These are phyloP conservation scores for Enteromius viviparus DNA, from an alignment of 2,797 vertebrate species.

Conservation along the genomic window DNA sequence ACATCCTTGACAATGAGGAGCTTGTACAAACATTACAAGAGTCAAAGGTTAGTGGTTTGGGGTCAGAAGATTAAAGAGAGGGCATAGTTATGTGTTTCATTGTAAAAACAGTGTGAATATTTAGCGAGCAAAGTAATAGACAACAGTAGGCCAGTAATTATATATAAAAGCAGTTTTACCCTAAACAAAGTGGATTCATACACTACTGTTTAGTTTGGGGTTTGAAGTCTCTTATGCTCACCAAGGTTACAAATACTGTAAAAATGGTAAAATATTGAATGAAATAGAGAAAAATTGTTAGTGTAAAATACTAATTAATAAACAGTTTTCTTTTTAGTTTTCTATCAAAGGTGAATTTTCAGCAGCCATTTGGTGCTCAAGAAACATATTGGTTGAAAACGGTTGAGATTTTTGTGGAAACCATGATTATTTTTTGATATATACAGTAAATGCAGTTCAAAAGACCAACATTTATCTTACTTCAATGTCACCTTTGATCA, in stretches of 20 bases:
- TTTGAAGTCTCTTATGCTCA: not conserved
- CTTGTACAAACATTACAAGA: slow-evolving; percentile 82
- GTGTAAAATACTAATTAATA: not conserved
- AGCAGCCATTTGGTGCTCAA: not conserved
- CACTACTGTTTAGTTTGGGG: not conserved
- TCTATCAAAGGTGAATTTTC: not conserved
- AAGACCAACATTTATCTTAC: not conserved
- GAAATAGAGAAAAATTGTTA: not conserved
- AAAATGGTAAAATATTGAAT: not conserved
- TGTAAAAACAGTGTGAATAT: not conserved
- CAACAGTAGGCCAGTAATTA: not conserved
- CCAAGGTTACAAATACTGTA: not conserved
- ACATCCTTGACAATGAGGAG: slow-evolving; percentile 84
- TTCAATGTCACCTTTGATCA: not conserved
- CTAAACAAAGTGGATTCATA: not conserved
- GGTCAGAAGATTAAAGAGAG: not conserved
- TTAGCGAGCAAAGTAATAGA: not conserved
- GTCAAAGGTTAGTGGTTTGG: slow-evolving; percentile 75
- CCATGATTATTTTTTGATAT: not conserved
- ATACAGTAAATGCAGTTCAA: not conserved
- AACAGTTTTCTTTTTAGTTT: not conserved
- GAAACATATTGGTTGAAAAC: not conserved
- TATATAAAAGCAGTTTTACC: not conserved
- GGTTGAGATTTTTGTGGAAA: not conserved
- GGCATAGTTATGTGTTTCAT: not conserved